Conservation (phyloP, 2,113 vertebrate genomes). For the Alaudala cheleensis region DNA sequence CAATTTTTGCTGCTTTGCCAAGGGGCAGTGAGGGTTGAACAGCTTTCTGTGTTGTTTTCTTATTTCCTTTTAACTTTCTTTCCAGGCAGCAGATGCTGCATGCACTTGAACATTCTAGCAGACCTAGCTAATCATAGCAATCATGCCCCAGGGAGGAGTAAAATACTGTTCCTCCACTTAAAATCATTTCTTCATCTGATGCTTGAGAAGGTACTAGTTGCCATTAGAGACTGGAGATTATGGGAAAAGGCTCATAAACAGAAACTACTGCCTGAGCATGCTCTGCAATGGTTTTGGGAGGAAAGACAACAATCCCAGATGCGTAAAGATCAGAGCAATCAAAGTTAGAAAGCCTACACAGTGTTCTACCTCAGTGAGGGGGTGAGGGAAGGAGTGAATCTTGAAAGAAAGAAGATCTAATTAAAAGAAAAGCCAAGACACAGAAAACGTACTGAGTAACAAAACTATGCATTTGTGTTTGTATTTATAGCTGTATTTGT, state of each 20-base stretch:
- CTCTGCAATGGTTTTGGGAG: not conserved
- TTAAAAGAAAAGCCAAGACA: not conserved
- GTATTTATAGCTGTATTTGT: not conserved
- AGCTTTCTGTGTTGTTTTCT: not conserved
- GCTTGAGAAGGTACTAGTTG: slow-evolving; percentile 8
- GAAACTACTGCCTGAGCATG: not conserved
- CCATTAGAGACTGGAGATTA: not conserved
- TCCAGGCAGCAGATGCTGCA: not conserved
- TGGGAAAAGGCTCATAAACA: not conserved
- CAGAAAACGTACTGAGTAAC: not conserved
- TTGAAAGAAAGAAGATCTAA: not conserved
- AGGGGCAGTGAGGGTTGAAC: not conserved
- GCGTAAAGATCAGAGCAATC: not conserved
- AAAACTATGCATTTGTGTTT: not conserved
- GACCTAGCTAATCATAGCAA: slow-evolving; percentile 5
- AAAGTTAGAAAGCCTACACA: not conserved
- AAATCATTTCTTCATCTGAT: slow-evolving; percentile 4
- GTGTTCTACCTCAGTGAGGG: not conserved
- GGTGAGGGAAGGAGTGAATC: not conserved
- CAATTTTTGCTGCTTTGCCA: not conserved
- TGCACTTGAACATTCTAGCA: not conserved
- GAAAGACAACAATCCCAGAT: not conserved
- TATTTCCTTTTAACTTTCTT: not conserved
- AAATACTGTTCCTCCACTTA: not conserved
- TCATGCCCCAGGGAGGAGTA: not conserved